phyloP scores from a whole-genome alignment of 2,888 invertebrate genomes.

The Nemotelus pantherinus region DNA sequence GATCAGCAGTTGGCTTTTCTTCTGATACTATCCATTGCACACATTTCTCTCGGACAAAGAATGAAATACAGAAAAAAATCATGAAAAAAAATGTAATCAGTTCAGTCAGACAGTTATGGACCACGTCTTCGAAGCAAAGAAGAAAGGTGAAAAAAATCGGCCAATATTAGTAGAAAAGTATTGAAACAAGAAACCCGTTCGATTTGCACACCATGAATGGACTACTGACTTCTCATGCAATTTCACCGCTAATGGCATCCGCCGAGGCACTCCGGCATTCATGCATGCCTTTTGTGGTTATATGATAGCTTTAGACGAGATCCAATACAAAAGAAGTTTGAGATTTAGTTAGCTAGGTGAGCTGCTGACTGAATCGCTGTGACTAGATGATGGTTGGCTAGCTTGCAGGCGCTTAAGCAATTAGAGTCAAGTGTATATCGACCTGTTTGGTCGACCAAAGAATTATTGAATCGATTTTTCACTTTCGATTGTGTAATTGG shows the following conservation, averaged over 20 bases:
- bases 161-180: background rate
- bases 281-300: background rate
- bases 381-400: background rate
- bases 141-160: background rate
- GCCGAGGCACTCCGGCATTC: background rate
- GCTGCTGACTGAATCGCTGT: background rate
- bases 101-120: constrained; percentile 31
- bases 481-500: constrained; percentile 23
- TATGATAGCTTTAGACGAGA: background rate
- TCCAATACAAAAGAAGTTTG: background rate
- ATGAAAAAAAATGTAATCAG: constrained; percentile 17
- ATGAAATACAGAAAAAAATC: background rate
- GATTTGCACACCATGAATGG: constrained; percentile 25
- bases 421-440: constrained; percentile 12
- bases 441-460: background rate
- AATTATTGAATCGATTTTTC: constrained; percentile 25
- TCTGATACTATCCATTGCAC: background rate
- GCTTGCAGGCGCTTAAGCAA: background rate
- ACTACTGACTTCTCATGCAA: constrained; percentile 22
- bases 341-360: background rate
- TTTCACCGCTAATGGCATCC: constrained; percentile 19
- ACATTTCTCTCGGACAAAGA: background rate
- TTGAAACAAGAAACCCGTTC: background rate
- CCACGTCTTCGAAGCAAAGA: background rate
- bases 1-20: no score